phyloP scores from a whole-genome alignment of 2,113 vertebrate species.

The Hemiscyllium ocellatum region DNA sequence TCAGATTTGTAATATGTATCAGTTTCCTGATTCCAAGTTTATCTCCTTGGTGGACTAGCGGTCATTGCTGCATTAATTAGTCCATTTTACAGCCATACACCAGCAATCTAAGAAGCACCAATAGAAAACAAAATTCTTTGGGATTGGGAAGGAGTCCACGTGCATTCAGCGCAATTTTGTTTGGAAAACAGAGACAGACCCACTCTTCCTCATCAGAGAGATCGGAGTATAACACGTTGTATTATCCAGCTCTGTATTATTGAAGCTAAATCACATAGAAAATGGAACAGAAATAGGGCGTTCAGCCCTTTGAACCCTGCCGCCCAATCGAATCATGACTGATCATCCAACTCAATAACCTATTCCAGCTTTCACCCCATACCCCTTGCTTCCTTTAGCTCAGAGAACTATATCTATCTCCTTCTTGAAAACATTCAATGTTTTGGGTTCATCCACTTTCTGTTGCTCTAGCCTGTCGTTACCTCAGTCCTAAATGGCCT shows the following conservation, averaged over 20 bases:
- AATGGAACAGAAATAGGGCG: too few relatives aligned
- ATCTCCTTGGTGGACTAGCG: background rate
- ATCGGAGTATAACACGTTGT: background rate
- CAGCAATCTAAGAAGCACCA: background rate
- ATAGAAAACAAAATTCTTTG: too few relatives aligned
- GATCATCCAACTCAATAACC: too few relatives aligned
- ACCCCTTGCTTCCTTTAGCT: too few relatives aligned
- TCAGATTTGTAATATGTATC: background rate
- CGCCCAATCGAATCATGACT: too few relatives aligned
- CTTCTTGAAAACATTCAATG: too few relatives aligned
- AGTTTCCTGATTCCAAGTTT: conserved; percentile 7
- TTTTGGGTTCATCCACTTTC: too few relatives aligned
- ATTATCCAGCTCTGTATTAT: background rate
- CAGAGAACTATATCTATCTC: too few relatives aligned
- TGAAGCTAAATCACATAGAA: background rate
- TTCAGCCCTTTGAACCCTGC: too few relatives aligned
- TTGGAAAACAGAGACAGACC: background rate
- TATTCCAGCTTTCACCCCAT: too few relatives aligned
- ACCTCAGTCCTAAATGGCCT: too few relatives aligned
- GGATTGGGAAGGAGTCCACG: background rate
- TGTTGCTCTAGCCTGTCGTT: too few relatives aligned
- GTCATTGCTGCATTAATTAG: background rate
- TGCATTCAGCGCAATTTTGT: background rate
- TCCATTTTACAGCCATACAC: background rate
- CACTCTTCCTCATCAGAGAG: background rate